A percentile compares a stretch with the other conserved stretches of the same genome.
Conservation (phyloP, 2,113 vertebrate species). For the Syngnathus floridae region DNA sequence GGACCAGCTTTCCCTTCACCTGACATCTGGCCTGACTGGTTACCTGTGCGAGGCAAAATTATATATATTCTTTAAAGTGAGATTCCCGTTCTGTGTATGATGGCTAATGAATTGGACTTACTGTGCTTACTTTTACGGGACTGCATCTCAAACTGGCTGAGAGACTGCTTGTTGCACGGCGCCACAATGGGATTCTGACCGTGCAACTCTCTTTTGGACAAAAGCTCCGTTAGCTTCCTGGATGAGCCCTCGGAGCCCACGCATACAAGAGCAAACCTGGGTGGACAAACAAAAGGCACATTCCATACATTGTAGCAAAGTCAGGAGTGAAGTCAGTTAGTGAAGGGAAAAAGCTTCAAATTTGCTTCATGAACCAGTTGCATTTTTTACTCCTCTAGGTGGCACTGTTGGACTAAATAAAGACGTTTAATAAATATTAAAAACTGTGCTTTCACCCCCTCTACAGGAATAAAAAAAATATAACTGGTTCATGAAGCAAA, state of each 20-base stretch:
- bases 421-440: too few relatives aligned
- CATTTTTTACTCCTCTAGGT: too few relatives aligned
- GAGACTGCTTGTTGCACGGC: constrained; percentile 96
- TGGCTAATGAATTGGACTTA: not conserved
- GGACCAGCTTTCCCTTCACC: constrained; percentile 97
- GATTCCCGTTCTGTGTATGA: not conserved
- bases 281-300: not conserved
- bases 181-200: constrained; percentile 97
- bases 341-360: too few relatives aligned
- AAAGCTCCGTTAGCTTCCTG: constrained; percentile 91
- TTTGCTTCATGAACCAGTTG: too few relatives aligned
- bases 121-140: constrained; percentile 93
- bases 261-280: constrained; percentile 93
- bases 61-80: not conserved
- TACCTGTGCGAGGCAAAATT: constrained; percentile 68
- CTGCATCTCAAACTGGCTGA: constrained; percentile 99
- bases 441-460: too few relatives aligned
- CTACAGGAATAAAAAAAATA: too few relatives aligned
- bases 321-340: too few relatives aligned
- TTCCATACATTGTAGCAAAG: not conserved
- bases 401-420: too few relatives aligned
- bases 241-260: constrained; percentile 95
- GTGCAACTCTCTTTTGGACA: constrained; percentile 94
- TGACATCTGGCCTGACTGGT: constrained; percentile 97
- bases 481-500: too few relatives aligned